Base-by-base conservation (phyloP, 2,113 vertebrate genomes). In the Pithys albifrons region DNA sequence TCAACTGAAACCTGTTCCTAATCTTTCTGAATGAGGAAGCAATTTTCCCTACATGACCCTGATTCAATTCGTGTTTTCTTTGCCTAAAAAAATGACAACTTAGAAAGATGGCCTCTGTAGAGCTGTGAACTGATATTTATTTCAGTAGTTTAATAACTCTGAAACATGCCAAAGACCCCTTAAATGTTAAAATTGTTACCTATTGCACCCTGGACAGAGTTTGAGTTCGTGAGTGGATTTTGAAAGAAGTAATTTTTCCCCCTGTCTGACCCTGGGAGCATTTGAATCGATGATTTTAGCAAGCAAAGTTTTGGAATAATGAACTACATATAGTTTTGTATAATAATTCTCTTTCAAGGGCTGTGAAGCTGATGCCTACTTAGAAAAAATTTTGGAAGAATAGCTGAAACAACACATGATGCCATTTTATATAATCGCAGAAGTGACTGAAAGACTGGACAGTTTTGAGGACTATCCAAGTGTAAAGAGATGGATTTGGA, bases 371-470 rank as follows among this genome's bases (percentile, higher is more conserved):
- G 90, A 94, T 96, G 94, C 94, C 86, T 86, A 94, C 82, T 88
- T 95, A 95, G 64, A 92, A 91, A 58, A 73, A 88, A 94, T 46
- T 89, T 97, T 97, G 97, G 95, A 98, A 97, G 71, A 46, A 70
- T 93, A 94, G 77, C 86, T 97, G 95, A 95, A 97, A 95, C 96
- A 96, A 93, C 97, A 94, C 91, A 96, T 95, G 87, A 97, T 97
- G 95, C 95, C 96, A 95, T 98, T 97, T 97, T 97, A 96, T 97
- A 88, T 95, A 97, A 96, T 97, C 89, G 84, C 93, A 86, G 72
- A 80, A 96, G 69, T 94, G 87, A 85, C 92, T 96, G 95, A 94
- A 97, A 97, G 92, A 88, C 82, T 73, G 94, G 95, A 97, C 95
- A 92, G 77, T 95, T 96, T 97, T 97, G 95, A 97, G 96, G 89